These are phyloP conservation scores for Rhinogobius similis DNA, from an alignment of 2,113 vertebrate genomes.

Conservation along the genomic window DNA sequence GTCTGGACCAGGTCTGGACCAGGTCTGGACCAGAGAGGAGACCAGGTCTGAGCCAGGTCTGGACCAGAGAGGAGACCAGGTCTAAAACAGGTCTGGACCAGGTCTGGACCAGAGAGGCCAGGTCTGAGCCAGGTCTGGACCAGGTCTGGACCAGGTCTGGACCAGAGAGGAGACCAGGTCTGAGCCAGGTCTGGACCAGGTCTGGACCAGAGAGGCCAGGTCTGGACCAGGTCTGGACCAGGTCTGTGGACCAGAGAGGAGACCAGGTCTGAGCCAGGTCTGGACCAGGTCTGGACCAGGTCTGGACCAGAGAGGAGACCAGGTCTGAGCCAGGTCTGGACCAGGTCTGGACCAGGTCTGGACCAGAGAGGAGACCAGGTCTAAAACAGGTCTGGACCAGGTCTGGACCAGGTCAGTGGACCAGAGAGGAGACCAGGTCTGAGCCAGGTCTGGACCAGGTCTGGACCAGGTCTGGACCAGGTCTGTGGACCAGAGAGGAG, in stretches of 20 bases:
- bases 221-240: slow-evolving; percentile 74
- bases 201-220: slow-evolving; percentile 53
- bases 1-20: too few species aligned
- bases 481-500: too few species aligned
- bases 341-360: slow-evolving; percentile 78
- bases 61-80: too few species aligned
- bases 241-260: too few species aligned
- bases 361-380: too few species aligned
- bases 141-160: too few species aligned
- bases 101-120: too few species aligned
- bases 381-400: slow-evolving; percentile 83
- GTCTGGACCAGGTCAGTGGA: slow-evolving; percentile 75
- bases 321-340: slow-evolving; percentile 84
- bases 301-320: slow-evolving; percentile 64
- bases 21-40: too few species aligned
- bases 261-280: slow-evolving; percentile 78
- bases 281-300: slow-evolving; percentile 80
- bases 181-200: slow-evolving; percentile 33
- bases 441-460: slow-evolving; percentile 78
- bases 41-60: slow-evolving; percentile 31
- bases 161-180: too few species aligned
- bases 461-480: slow-evolving; percentile 77
- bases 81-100: slow-evolving; percentile 37
- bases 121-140: slow-evolving; percentile 46
- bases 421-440: slow-evolving; percentile 77